A percentile compares a stretch with the other conserved stretches of the same genome.
Conservation (phyloP, 2,797 vertebrate species). For the Peromyscus melanophrys region DNA sequence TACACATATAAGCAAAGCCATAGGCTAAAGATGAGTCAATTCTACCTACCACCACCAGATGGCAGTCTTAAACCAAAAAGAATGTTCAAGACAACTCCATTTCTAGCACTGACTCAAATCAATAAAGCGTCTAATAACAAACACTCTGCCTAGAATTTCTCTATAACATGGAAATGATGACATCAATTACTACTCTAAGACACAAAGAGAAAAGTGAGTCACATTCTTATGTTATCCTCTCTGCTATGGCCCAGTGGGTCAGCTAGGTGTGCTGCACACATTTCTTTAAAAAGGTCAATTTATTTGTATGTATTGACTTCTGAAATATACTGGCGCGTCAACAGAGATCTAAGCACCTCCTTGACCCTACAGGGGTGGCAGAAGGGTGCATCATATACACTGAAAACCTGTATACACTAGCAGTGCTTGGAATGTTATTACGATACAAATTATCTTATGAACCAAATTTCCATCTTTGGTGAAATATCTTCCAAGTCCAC, state of each 20-base stretch:
- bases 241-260: not conserved
- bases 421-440: not conserved
- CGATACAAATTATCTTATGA: not conserved
- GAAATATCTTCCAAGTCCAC: too few relatives aligned
- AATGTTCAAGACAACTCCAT: not conserved
- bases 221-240: conserved; percentile 3
- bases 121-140: conserved; percentile 36
- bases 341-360: not conserved
- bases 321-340: not conserved
- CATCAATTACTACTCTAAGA: conserved; percentile 21
- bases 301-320: conserved; percentile 17
- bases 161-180: not conserved
- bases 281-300: not conserved
- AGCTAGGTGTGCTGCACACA: not conserved
- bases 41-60: conserved; percentile 67
- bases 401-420: not conserved
- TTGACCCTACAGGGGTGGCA: not conserved
- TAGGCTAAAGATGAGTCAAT: conserved; percentile 29
- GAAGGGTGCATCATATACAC: not conserved
- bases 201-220: conserved; percentile 49
- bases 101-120: conserved; percentile 32
- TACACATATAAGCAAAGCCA: not conserved
- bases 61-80: conserved; percentile 28
- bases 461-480: not conserved
- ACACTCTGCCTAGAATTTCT: conserved; percentile 28